Base-by-base conservation (phyloP, 2,113 vertebrate species). In the Leucoraja erinaceus region DNA sequence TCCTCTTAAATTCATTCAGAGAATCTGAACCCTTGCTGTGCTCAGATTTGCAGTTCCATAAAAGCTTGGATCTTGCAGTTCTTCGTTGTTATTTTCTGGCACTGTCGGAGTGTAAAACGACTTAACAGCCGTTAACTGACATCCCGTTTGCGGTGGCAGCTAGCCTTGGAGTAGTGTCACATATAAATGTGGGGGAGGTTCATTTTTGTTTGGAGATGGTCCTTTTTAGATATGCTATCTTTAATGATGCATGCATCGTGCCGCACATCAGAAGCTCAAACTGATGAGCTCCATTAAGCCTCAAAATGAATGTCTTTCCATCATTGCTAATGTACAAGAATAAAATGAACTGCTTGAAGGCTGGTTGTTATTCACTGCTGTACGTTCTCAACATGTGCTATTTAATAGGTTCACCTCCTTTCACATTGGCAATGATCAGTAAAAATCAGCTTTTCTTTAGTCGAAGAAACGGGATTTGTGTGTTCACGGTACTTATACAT, bases 261-360 rank as follows among this genome's bases (percentile, higher is more conserved):
- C 88, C 66, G 25, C 66, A 91, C 33, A 47, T 91, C 66, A 91
- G 66, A 91, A 72, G 33, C 88, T 70, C 31, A 38, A 91, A 61
- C 61, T 91, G 88, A 91, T 20, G 66, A 72, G 88, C 66, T 18
- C 88, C 88, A 91, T 90, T 90, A 90, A 90, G 63, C 86, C 66
- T 70, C 38, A 66, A 90, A 90, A 70, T 90, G 88, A 90, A 90
- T 90, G 88, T 70, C 63, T 70, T 70, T 68, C 63, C 88, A 68
- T 70, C 88, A 70, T 9, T 10, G 88, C 88, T 90, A 90, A 90
- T 68, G 88, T 90, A 70, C 61, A 90, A 90, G 59, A 20, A 38
- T 18, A 90, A 70, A 47, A 16, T 91, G 66, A 70, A 91, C 18
- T 10, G 18, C 33, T 91, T 47, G 31, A 72, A 66, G 33, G 25